Evolutionary conservation across 1,140 invertebrate genomes (phyloP), one percentile per base, ranked within the genome.

Genomic region (Saxidomus purpurata): DNA sequence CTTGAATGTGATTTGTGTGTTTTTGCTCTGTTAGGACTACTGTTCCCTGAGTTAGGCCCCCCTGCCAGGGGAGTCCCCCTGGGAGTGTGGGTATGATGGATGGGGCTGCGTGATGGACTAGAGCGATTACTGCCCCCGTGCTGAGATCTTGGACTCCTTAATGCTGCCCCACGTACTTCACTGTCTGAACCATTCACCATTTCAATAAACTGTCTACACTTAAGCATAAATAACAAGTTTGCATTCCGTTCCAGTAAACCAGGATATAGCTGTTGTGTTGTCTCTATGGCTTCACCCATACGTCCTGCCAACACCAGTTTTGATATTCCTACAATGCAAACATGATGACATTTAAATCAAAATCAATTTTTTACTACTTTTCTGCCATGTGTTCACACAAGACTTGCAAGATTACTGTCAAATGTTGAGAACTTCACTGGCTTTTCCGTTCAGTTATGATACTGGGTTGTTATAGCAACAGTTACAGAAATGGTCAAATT

Each of bases 181-280:
- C 94, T 95, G 93, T 97, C 96, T 63, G 95, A 95, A 36, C 96
- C 96, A 93, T 96, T 96, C 47, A 97, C 96, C 96, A 97, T 97
- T 96, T 99, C 99, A 36, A 99, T 98, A 96, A 99, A 99, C 96
- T 99, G 99, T 91, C 99, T 97, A 96, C 98, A 99, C 96, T 99
- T 99, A 82, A 99, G 97, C 96, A 98, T 97, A 96, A 99, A 99
- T 93, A 98, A 97, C 91, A 99, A 96, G 95, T 99, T 98, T 92
- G 97, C 97, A 96, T 99, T 98, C 63, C 97, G 97, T 95, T 99
- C 98, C 92, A 99, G 96, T 55, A 99, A 96, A 19, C 97, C 98
- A 11, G 99, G 99, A 96, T 99, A 99, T 87, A 99, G 96, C 93
- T 97, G 97, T 94, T 97, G 97, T 71, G 99, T 99, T 87, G 97